phyloP scores from a whole-genome alignment of 2,113 vertebrate species.

The Micronisus gabar region DNA sequence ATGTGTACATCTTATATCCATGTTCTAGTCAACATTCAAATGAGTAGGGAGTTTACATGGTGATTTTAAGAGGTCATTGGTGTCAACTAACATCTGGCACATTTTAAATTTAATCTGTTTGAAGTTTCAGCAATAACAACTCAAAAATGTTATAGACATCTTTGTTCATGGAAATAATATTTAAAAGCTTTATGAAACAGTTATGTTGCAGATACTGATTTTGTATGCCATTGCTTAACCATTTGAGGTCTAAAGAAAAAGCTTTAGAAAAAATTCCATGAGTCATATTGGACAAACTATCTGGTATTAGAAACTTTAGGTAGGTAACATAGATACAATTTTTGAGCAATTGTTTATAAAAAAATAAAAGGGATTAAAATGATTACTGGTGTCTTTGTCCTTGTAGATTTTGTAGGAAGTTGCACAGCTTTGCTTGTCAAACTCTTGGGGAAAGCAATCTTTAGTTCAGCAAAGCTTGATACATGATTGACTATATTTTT shows the following conservation, averaged over 20 bases:
- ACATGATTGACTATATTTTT: background rate
- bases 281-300: background rate
- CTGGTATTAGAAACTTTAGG: background rate
- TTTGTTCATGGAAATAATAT: background rate
- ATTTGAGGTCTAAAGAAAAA: background rate
- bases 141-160: background rate
- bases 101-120: background rate
- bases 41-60: background rate
- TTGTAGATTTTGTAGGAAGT: background rate
- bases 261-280: background rate
- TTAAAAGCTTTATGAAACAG: background rate
- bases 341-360: background rate
- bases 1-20: accelerated
- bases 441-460: background rate
- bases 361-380: background rate
- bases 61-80: background rate
- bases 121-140: background rate
- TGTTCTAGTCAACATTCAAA: background rate
- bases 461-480: background rate
- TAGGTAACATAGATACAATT: background rate
- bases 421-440: background rate
- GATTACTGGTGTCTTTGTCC: background rate
- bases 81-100: background rate
- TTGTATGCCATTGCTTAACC: background rate
- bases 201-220: background rate